phyloP scores from a whole-genome alignment of 2,888 invertebrate genomes.

The Noctua janthina region DNA sequence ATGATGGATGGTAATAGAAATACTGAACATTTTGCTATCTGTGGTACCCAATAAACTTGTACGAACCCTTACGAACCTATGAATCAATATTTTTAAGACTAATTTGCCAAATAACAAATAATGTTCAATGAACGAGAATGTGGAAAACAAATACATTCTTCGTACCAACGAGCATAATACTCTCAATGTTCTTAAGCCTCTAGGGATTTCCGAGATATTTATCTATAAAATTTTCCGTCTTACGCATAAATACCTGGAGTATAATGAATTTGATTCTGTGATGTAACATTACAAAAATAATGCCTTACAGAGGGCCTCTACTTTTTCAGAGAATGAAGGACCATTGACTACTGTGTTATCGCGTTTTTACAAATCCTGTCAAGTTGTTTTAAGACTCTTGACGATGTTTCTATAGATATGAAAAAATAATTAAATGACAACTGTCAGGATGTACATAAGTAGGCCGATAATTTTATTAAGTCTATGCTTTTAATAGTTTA shows the following conservation, averaged over 20 bases:
- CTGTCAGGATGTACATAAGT: no score
- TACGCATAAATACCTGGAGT: neutral
- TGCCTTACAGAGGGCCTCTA: neutral
- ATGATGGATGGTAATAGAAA: neutral
- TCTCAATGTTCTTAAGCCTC: neutral
- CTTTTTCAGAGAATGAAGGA: neutral
- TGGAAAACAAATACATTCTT: neutral
- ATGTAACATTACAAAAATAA: neutral
- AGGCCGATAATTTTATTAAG: no score
- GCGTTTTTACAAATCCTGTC: neutral
- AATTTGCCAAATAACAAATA: neutral
- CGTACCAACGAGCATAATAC: neutral
- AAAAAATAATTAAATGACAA: no score
- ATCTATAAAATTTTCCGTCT: neutral
- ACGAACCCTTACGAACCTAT: neutral
- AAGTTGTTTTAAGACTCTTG: neutral
- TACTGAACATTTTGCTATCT: neutral
- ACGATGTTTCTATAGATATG: no score
- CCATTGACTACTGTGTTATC: neutral
- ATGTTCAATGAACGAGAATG: neutral
- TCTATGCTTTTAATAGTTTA: no score
- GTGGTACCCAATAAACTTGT: no score
- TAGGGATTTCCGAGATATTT: neutral
- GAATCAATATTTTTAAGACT: neutral
- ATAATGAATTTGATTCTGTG: neutral